Conservation (phyloP, 2,797 vertebrate species). For the Fistularia tabacaria region DNA sequence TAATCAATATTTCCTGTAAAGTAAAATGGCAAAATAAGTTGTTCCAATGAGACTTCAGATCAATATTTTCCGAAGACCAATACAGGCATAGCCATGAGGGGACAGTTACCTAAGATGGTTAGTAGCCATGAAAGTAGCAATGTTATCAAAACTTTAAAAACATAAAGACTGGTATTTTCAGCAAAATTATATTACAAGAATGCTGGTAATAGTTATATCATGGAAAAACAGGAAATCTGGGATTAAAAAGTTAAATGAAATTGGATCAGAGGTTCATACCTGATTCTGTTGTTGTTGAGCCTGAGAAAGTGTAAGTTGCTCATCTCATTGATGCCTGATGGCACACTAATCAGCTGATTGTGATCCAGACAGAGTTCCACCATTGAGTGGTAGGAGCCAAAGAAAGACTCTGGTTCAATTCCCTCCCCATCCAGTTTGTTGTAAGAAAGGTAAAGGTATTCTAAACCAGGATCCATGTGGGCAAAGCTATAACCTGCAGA, state of each 20-base stretch:
- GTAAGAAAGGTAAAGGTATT: constrained; percentile 94
- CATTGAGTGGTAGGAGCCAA: constrained; percentile 84
- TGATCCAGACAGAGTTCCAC: constrained; percentile 93
- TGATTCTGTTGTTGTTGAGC: constrained; percentile 91
- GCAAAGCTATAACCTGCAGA: constrained; percentile 87
- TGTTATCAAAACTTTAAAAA: too few species aligned
- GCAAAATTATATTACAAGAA: too few species aligned
- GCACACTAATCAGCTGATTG: constrained; percentile 84
- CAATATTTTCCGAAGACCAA: too few species aligned
- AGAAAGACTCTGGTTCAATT: constrained; percentile 87
- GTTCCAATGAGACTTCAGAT: too few species aligned
- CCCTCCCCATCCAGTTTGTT: constrained; percentile 87
- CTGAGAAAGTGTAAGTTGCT: constrained; percentile 86
- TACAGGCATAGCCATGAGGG: too few species aligned
- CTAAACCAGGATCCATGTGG: constrained; percentile 91
- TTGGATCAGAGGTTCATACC: constrained; percentile 66
- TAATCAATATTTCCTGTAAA: too few species aligned
- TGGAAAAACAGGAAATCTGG: background rate
- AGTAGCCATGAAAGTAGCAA: too few species aligned
- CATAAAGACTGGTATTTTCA: too few species aligned
- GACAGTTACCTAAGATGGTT: too few species aligned
- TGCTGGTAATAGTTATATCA: background rate
- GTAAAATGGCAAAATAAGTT: too few species aligned
- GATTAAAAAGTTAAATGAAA: background rate
- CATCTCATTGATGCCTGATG: constrained; percentile 89